Evolutionary conservation across 2,113 vertebrate genomes (phyloP), one percentile per base, ranked within the genome.

Genomic region (Boulengeromyrus knoepffleri): DNA sequence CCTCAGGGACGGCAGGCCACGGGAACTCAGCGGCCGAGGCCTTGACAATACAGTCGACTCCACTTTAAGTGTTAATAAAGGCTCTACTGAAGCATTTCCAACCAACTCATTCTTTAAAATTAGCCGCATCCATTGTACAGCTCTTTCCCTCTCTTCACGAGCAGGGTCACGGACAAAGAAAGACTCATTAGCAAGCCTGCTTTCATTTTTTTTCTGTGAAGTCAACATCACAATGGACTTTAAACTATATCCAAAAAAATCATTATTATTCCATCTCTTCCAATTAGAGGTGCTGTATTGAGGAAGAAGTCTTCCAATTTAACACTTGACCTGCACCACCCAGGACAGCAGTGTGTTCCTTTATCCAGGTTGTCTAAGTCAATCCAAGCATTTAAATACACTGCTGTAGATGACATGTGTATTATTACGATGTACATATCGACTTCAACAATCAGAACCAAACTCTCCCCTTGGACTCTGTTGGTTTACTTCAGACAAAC

Each of bases 301-400:
- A 13, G n/a, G 47, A 36, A 50, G 66, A 49, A 31, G 21, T 1
- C 31, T n/a, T 21, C 24, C 7, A 62, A 21, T 45, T 88, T 62
- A 85, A 89, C 89, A 85, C 17, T 46, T 53, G 52, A 56, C 52
- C 31, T 21, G 52, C 89, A 85, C 5, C 15, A 53, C 24, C 39
- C 77, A 89, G 13, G 12, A 12, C 39, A 27, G 53, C 2, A 62
- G 21, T 46, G 21, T 27, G 56, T 12, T 31, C 27, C 21, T 31
- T 58, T 13, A 89, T 85, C 74, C 77, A 8, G 42, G 10, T 42
- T 47, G 83, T 84, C 39, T 5, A 58, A 52, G 74, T 45, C 19
- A 89, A 89, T 85, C 47, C 50, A 85, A 89, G 39, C 24, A 47
- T 27, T 46, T 85, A 19, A 56, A 36, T 42, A 62, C 89, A 46